Base-by-base conservation (phyloP, 2,888 invertebrate species). In the Dendrolimus houi region DNA sequence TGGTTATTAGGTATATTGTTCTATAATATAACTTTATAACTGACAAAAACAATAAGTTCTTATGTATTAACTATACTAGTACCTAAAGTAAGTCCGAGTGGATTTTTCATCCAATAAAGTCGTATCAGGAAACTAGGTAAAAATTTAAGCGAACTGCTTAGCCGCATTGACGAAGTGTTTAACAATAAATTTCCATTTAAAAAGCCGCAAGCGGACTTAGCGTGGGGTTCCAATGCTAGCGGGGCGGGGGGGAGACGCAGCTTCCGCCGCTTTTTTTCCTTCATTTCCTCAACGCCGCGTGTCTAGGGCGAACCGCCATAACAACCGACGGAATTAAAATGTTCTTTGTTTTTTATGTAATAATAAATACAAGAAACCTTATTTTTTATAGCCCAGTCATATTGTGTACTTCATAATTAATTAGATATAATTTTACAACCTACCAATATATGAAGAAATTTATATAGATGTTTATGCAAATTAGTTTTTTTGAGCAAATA, bases 131-230 rank as follows among this genome's bases (percentile, higher is more conserved):
- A 29, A 29, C 29, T 29, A 29, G 29, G 29, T 29, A 29, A 81
- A 77, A 77, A 83, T 83, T 80, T 75, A 75, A 85, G 74, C 70
- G 66, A 74, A 72, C 73, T 74, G 76, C 75, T 77, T 74, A 66
- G 71, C 69, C 75, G 77, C 80, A 82, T 86, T 84, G 89, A 87
- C 87, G 87, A 85, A 89, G 87, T 89, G 87, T 86, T 88, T 84
- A 85, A 88, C 87, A 88, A 90, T 89, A 89, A 88, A 90, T 90
- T 88, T 89, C 87, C 88, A 88, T 89, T 89, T 90, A 89, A 88
- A 89, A 88, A 86, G 87, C 88, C 86, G 75, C 87, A 87, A 86
- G 82, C 82, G 66, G 71, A 47, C 47, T 47, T 47, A 47, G 6
- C 29, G 29, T 9, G 47, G 47, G 63, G 63, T 59, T 64, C 58